Evolutionary conservation across 2,888 invertebrate species (phyloP), one percentile per base, ranked within the genome.

Genomic region (Callyntrura sp.): DNA sequence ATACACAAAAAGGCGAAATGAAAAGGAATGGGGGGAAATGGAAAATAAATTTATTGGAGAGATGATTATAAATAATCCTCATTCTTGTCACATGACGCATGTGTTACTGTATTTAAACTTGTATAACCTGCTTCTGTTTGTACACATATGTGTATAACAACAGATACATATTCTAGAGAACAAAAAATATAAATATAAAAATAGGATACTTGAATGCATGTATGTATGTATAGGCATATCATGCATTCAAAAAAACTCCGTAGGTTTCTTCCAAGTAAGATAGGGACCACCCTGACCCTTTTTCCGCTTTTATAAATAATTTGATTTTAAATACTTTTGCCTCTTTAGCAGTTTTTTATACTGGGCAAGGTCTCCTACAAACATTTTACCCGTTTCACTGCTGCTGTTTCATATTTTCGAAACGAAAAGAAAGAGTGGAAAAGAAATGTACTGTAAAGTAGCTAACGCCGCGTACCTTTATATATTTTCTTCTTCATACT

Each of bases 281-380:
- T 81, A 90, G 90, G 88, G 91, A 91, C 91, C 91, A 91, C 91
- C 91, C 90, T 87, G 90, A 91, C 91, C 90, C 91, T 91, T 90
- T 90, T 83, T 78, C 60, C 65, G 23, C 48, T 65, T 81, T 84
- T 90, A 88, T 90, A 88, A 90, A 90, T 90, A 88, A 90, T 88
- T 79, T 70, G 87, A 87, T 79, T 91, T 90, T 85, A 90, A 91
- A 91, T 90, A 91, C 90, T 84, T 35, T 84, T 25, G 51, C 51
- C 79, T 79, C 89, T 88, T 88, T 76, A 83, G 82, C 87, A 57
- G 82, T 68, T 81, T 78, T 78, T 78, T 43, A 43, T 70, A 0
- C n/a, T 43, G 17, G 43, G 20, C 25, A 28, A 43, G 60, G 60
- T 76, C 17, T 57, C 11, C 25, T 65, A 25, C 28, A n/a, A 70